Conservation (phyloP, 2,113 vertebrate genomes). For the Rafetus swinhoei region DNA sequence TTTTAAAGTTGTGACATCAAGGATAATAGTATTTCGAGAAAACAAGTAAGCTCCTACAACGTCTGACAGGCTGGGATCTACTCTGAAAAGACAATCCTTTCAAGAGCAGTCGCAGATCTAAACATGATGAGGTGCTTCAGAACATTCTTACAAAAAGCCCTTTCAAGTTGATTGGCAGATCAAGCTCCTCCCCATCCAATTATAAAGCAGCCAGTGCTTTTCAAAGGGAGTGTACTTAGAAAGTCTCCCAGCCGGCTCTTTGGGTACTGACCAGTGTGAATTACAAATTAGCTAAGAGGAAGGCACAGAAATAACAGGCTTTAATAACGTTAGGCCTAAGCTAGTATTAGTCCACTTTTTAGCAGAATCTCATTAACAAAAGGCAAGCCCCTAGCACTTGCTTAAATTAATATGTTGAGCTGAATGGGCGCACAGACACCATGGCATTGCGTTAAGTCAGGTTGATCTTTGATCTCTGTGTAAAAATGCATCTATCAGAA, state of each 20-base stretch:
- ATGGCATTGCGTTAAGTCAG: not conserved
- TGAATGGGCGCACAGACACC: not conserved
- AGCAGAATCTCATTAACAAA: conserved; percentile 23
- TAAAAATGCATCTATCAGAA: not conserved
- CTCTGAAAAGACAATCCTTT: conserved; percentile 35
- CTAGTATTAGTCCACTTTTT: conserved; percentile 26
- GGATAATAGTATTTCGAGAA: conserved; percentile 33
- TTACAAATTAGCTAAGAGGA: conserved; percentile 50
- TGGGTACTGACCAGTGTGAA: conserved; percentile 37
- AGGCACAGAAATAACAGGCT: conserved; percentile 41
- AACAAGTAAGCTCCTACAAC: conserved; percentile 39
- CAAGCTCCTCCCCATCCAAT: not conserved
- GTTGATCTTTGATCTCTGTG: not conserved
- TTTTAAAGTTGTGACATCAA: conserved; percentile 2
- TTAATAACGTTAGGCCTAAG: conserved; percentile 35
- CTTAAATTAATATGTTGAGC: conserved; percentile 1
- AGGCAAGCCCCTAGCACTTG: not conserved
- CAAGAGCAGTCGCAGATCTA: conserved; percentile 28
- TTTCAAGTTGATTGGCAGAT: conserved; percentile 44
- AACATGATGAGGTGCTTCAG: conserved; percentile 8
- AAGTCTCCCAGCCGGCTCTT: conserved; percentile 35
- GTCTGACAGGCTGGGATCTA: conserved; percentile 19
- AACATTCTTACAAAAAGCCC: conserved; percentile 37
- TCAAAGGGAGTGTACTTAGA: conserved; percentile 36
- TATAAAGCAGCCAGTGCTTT: conserved; percentile 17